Conservation (phyloP, 2,888 invertebrate species). For the Catocala sponsa region DNA sequence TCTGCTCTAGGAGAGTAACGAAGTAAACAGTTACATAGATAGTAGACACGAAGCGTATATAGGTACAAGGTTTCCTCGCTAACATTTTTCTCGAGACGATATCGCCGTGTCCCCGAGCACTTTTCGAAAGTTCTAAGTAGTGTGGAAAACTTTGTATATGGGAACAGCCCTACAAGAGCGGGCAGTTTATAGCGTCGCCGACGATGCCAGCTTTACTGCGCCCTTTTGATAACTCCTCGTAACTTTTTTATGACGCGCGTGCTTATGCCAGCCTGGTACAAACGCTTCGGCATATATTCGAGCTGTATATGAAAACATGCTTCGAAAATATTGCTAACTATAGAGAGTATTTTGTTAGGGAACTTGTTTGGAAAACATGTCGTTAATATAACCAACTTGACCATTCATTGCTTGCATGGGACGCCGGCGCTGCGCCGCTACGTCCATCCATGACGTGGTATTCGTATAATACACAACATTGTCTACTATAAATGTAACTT, state of each 20-base stretch:
- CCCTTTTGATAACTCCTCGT: conserved; percentile 81
- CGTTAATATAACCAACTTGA: neutral
- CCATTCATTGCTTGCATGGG: neutral
- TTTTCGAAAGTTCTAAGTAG: conserved; percentile 54
- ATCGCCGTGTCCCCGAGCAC: conserved; percentile 46
- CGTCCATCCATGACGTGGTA: neutral
- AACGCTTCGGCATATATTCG: conserved; percentile 54
- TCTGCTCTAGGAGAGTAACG: too few relatives aligned
- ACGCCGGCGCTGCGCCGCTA: too few relatives aligned
- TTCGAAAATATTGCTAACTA: conserved; percentile 30
- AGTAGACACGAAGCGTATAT: conserved; percentile 1
- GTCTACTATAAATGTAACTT: too few relatives aligned
- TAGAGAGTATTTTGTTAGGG: conserved; percentile 1
- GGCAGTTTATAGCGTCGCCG: conserved; percentile 70
- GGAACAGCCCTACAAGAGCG: conserved; percentile 56
- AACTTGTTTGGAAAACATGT: conserved; percentile 15
- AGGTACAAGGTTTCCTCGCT: conserved; percentile 24
- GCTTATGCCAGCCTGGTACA: conserved; percentile 75
- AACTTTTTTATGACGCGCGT: conserved; percentile 77
- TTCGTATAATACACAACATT: too few relatives aligned
- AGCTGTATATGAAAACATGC: conserved; percentile 39
- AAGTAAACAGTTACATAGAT: neutral
- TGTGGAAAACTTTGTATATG: conserved; percentile 52
- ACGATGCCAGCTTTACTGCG: conserved; percentile 71
- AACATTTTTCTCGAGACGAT: conserved; percentile 37